phyloP scores from a whole-genome alignment of 1,140 invertebrate genomes.

The Diploscapter pachys region DNA sequence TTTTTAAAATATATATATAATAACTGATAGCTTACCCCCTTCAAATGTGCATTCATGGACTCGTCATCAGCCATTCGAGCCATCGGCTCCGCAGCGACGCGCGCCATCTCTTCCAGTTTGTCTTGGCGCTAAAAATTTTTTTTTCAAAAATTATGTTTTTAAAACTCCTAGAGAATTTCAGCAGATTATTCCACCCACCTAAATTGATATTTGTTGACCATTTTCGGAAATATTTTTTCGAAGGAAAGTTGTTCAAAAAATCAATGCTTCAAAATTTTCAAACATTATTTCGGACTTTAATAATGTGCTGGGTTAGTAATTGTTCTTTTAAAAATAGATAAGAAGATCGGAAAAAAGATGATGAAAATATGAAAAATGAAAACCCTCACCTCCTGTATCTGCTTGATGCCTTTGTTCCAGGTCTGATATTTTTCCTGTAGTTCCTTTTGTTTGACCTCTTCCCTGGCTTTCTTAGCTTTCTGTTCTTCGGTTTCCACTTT shows the following conservation, averaged over 20 bases:
- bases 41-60: conserved; percentile 31
- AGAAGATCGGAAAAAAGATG: too few relatives aligned
- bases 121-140: conserved; percentile 28
- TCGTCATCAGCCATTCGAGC: conserved; percentile 24
- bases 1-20: too few relatives aligned
- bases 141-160: too few relatives aligned
- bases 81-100: conserved; percentile 29
- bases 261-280: too few relatives aligned
- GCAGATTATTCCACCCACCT: too few relatives aligned
- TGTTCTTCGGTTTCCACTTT: conserved; percentile 18
- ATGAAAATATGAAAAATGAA: too few relatives aligned
- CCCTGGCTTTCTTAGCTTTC: conserved; percentile 26
- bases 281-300: too few relatives aligned
- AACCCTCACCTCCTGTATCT: conserved; percentile 15
- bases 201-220: too few relatives aligned
- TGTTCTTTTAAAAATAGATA: too few relatives aligned
- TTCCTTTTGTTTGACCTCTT: conserved; percentile 29
- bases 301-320: too few relatives aligned
- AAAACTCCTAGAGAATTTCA: too few relatives aligned
- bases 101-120: conserved; percentile 35
- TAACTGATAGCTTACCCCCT: background rate
- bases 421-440: conserved; percentile 24
- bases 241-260: conserved; percentile 9
- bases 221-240: background rate
- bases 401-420: conserved; percentile 28